These are phyloP conservation scores for Microtus oregoni DNA, from an alignment of 2,113 vertebrate genomes.

Conservation along the genomic window DNA sequence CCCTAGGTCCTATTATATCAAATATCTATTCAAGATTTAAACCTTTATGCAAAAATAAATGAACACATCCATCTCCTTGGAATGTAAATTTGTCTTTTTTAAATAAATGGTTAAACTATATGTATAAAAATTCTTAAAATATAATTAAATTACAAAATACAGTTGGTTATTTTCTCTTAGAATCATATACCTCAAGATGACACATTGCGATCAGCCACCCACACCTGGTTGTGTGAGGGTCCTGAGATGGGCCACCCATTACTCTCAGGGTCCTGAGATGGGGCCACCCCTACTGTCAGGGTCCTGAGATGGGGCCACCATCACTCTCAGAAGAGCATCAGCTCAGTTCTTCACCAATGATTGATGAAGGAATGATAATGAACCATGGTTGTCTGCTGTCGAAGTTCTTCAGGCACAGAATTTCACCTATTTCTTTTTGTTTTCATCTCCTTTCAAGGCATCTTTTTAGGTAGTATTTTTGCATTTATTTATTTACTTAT, in stretches of 20 bases:
- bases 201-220: background rate
- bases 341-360: background rate
- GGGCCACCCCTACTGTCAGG: too few relatives aligned
- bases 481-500: background rate
- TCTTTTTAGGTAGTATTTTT: background rate
- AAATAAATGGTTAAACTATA: background rate
- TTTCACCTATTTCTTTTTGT: background rate
- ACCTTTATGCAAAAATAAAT: background rate
- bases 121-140: background rate
- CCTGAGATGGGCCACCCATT: too few relatives aligned
- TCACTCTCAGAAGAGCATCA: background rate
- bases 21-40: background rate
- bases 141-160: background rate
- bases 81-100: background rate
- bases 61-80: background rate
- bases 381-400: background rate
- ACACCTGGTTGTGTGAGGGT: too few relatives aligned
- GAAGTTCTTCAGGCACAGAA: background rate
- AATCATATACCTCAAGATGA: background rate
- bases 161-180: background rate
- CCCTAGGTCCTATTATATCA: background rate
- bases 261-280: too few relatives aligned
- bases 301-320: too few relatives aligned
- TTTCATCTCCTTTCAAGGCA: background rate
- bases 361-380: background rate